Percentiles rank a stretch among this genome's conserved stretches.
phyloP scores from a whole-genome alignment of 2,888 invertebrate species.

The Melikaiella ostensackeni region DNA sequence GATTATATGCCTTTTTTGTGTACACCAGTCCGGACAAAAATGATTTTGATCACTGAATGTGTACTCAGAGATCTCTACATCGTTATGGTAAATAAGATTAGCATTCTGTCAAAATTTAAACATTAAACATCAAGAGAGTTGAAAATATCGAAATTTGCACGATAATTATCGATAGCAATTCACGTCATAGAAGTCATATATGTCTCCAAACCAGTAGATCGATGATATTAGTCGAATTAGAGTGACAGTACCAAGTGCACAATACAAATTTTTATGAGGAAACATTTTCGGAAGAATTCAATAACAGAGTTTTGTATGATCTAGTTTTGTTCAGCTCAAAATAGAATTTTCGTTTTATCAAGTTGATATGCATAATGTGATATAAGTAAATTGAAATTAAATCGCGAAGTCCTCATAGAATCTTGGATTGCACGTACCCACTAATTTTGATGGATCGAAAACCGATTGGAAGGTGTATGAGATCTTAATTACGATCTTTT shows the following conservation, averaged over 20 bases:
- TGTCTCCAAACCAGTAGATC: not conserved
- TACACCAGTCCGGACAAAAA: not conserved
- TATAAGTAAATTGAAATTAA: not conserved
- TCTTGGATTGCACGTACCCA: not conserved
- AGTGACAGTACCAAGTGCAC: not conserved
- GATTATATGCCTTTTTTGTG: not conserved
- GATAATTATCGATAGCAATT: conserved; percentile 15
- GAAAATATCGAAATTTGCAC: conserved; percentile 31
- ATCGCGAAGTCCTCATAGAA: not conserved
- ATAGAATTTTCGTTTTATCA: not conserved
- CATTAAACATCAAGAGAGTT: not conserved
- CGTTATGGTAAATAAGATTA: conserved; percentile 21
- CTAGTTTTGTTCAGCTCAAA: too few relatives aligned
- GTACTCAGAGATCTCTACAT: conserved; percentile 4
- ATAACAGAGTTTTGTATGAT: not conserved
- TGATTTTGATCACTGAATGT: conserved; percentile 1
- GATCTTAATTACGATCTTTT: not conserved
- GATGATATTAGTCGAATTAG: conserved; percentile 18
- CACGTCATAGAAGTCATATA: conserved; percentile 8
- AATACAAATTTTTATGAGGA: not conserved
- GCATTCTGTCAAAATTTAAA: conserved; percentile 16
- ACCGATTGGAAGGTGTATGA: not conserved
- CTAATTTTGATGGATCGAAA: not conserved
- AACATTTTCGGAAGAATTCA: not conserved
- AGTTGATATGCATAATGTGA: not conserved